These are phyloP conservation scores for Gastrophryne carolinensis DNA, from an alignment of 2,797 vertebrate genomes.

Conservation along the genomic window DNA sequence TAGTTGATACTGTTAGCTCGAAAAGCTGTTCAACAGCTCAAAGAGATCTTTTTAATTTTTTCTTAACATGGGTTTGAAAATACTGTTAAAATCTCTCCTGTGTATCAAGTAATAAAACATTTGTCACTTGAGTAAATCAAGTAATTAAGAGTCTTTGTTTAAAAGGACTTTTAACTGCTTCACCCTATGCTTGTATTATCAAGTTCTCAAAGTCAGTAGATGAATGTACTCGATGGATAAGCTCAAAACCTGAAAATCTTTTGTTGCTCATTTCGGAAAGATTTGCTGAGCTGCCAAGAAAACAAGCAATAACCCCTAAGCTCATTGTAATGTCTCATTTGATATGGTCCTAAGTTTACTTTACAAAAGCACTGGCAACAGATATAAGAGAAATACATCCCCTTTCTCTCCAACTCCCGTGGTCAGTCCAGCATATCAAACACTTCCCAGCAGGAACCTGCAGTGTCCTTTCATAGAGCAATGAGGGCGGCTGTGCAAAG, in stretches of 20 bases:
- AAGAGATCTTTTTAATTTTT: too few relatives aligned
- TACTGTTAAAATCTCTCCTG: too few relatives aligned
- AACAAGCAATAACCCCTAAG: neutral
- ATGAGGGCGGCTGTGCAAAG: neutral
- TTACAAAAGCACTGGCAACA: slow-evolving; percentile 34
- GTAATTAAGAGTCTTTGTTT: too few relatives aligned
- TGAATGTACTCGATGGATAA: neutral
- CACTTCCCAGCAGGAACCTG: slow-evolving; percentile 17
- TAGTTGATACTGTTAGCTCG: too few relatives aligned
- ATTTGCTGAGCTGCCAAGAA: neutral
- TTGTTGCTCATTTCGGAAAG: neutral
- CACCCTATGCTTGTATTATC: too few relatives aligned
- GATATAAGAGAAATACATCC: slow-evolving; percentile 34
- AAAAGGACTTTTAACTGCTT: too few relatives aligned
- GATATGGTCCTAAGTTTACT: slow-evolving; percentile 17
- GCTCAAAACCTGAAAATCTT: neutral
- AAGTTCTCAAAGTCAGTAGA: too few relatives aligned
- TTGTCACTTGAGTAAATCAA: too few relatives aligned
- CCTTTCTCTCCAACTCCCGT: slow-evolving; percentile 15
- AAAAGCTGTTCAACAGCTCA: too few relatives aligned
- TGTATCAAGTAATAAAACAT: too few relatives aligned
- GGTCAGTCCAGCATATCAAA: slow-evolving; percentile 40
- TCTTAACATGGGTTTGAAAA: too few relatives aligned
- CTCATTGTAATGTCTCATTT: neutral
- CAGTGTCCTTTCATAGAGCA: slow-evolving; percentile 23